Conservation (phyloP, 2,888 invertebrate genomes). For the Iphiclides podalirius region DNA sequence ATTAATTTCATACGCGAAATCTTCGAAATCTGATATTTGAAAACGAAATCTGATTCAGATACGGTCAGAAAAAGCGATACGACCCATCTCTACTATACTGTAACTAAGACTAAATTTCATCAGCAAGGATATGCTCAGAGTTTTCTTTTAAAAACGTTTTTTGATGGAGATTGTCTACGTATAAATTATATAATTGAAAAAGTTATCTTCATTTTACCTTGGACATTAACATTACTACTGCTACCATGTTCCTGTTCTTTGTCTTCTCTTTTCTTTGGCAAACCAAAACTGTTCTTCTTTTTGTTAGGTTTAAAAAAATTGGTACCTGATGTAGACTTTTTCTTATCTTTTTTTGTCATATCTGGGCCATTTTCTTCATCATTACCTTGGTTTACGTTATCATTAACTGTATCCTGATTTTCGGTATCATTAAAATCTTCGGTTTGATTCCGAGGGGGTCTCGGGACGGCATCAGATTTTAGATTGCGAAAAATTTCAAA, state of each 20-base stretch:
- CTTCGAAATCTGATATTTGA: too few relatives aligned
- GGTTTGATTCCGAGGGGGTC: slow-evolving; percentile 56
- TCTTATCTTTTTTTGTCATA: slow-evolving; percentile 22
- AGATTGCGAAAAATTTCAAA: slow-evolving; percentile 64
- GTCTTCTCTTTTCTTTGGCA: slow-evolving; percentile 29
- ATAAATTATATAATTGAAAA: too few relatives aligned
- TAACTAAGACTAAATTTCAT: too few relatives aligned
- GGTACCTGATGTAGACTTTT: slow-evolving; percentile 11
- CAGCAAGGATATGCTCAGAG: too few relatives aligned
- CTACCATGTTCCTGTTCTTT: slow-evolving; percentile 36
- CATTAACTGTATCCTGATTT: slow-evolving; percentile 33
- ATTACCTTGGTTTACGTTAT: slow-evolving; percentile 35
- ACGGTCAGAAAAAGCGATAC: too few relatives aligned
- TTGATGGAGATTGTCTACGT: too few relatives aligned
- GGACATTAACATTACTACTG: slow-evolving; percentile 55
- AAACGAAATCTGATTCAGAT: too few relatives aligned
- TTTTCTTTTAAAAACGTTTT: too few relatives aligned
- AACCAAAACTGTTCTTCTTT: slow-evolving; percentile 26
- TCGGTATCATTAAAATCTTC: slow-evolving; percentile 31
- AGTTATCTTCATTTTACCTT: slow-evolving; percentile 56
- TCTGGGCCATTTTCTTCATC: slow-evolving; percentile 29
- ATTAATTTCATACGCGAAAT: too few relatives aligned
- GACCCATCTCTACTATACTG: too few relatives aligned
- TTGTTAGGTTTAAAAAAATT: slow-evolving; percentile 38
- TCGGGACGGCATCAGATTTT: slow-evolving; percentile 75